Conservation (phyloP, 2,797 vertebrate genomes). For the Pipistrellus pipistrellus region DNA sequence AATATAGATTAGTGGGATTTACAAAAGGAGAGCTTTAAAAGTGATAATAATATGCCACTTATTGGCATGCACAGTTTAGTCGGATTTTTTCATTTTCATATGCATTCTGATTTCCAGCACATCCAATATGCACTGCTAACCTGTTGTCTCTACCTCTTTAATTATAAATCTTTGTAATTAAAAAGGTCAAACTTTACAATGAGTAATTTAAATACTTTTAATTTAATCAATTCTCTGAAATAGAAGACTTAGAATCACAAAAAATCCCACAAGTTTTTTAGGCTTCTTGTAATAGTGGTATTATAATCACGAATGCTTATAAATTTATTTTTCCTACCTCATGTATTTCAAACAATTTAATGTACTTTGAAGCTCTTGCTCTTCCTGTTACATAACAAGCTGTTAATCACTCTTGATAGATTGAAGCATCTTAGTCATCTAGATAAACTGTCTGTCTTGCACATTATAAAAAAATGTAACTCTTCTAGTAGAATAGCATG, state of each 20-base stretch:
- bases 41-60: conserved; percentile 73
- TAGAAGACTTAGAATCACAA: conserved; percentile 22
- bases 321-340: not conserved
- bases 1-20: conserved; percentile 75
- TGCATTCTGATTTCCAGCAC: conserved; percentile 71
- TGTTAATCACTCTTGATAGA: not conserved
- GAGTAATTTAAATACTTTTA: conserved; percentile 71
- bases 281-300: not conserved
- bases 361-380: not conserved
- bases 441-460: not conserved
- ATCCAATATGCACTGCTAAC: conserved; percentile 69
- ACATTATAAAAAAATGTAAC: not conserved
- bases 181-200: conserved; percentile 70
- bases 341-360: not conserved
- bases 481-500: not conserved
- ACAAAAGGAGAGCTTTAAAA: conserved; percentile 75
- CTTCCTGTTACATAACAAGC: not conserved
- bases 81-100: conserved; percentile 73
- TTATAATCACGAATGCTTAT: conserved; percentile 12
- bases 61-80: conserved; percentile 72
- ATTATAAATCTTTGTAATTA: conserved; percentile 63
- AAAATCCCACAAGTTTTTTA: conserved; percentile 51
- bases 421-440: not conserved
- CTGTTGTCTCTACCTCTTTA: conserved; percentile 64
- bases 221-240: conserved; percentile 52